Evolutionary conservation across 2,113 vertebrate species (phyloP).

Genomic region (Ornithorhynchus anatinus): DNA sequence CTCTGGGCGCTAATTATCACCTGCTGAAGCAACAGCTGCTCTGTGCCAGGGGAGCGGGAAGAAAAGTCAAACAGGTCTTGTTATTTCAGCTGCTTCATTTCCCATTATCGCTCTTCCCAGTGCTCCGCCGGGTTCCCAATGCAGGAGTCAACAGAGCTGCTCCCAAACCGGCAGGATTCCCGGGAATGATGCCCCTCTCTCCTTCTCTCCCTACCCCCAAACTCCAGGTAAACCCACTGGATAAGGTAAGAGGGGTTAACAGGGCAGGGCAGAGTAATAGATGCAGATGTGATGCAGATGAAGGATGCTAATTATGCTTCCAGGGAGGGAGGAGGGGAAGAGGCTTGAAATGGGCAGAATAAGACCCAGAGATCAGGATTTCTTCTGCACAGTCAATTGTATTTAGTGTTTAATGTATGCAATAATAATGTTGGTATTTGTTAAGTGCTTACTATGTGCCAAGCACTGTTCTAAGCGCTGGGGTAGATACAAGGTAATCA

Average conservation of each 20-base stretch:
- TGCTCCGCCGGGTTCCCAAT: accelerated
- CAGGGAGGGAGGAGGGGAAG: constrained; percentile 59
- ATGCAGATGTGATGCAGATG: constrained; percentile 56
- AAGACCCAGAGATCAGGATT: constrained; percentile 40
- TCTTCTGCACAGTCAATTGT: not conserved
- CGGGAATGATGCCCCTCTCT: too few species aligned
- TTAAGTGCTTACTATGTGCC: too few species aligned
- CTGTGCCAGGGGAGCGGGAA: constrained; percentile 38
- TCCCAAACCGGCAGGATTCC: too few species aligned
- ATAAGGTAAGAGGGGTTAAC: constrained; percentile 52
- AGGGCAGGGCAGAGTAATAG: constrained; percentile 52
- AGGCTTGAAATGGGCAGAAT: constrained; percentile 60
- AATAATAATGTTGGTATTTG: too few species aligned
- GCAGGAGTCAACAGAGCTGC: too few species aligned
- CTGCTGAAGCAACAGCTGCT: constrained; percentile 64
- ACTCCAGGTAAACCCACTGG: too few species aligned
- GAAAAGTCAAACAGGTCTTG: constrained; percentile 49
- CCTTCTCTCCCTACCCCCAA: too few species aligned
- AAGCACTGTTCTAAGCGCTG: too few species aligned
- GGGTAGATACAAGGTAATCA: too few species aligned
- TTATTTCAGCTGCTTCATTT: constrained; percentile 59
- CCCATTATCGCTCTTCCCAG: not conserved
- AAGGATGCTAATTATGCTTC: constrained; percentile 63
- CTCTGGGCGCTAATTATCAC: constrained; percentile 63
- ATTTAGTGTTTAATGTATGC: too few species aligned